A percentile compares a stretch with the other conserved stretches of the same genome.
These are phyloP conservation scores for Ariopsis seemanni DNA, from an alignment of 2,113 vertebrate species.

Conservation along the genomic window DNA sequence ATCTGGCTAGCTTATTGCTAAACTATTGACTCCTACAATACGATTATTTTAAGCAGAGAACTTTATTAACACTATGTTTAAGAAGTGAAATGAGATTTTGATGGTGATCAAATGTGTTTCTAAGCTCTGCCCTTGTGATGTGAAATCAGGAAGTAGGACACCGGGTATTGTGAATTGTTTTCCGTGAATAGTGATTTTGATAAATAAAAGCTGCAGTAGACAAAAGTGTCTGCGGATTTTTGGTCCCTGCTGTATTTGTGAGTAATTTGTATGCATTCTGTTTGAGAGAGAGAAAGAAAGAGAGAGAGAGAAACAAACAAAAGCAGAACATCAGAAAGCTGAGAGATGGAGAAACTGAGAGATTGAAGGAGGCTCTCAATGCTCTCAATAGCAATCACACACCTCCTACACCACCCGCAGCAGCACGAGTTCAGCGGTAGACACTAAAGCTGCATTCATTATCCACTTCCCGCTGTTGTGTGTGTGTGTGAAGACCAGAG, in stretches of 20 bases:
- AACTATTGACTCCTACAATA: background rate
- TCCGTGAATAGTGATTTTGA: too few relatives aligned
- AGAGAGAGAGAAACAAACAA: conserved; percentile 2
- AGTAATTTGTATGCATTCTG: background rate
- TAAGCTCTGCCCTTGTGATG: background rate
- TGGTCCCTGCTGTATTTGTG: background rate
- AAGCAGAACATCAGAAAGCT: conserved; percentile 15
- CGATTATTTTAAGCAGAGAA: background rate
- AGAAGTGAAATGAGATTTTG: background rate
- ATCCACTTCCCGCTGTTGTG: conserved; percentile 40
- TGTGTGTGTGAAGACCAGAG: conserved; percentile 4
- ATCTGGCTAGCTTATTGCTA: background rate
- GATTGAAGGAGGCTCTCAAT: conserved; percentile 25
- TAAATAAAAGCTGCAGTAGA: background rate
- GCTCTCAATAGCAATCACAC: conserved; percentile 42
- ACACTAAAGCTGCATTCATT: conserved; percentile 43
- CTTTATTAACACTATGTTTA: background rate
- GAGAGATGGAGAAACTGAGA: background rate
- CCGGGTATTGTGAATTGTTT: background rate
- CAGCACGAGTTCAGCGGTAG: conserved; percentile 23
- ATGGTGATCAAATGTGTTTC: background rate
- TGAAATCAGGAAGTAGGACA: background rate
- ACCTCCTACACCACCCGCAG: conserved; percentile 7
- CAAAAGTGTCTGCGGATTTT: background rate
- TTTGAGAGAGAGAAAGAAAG: background rate